phyloP scores from a whole-genome alignment of 2,888 invertebrate species.

The Thereva nobilitata region DNA sequence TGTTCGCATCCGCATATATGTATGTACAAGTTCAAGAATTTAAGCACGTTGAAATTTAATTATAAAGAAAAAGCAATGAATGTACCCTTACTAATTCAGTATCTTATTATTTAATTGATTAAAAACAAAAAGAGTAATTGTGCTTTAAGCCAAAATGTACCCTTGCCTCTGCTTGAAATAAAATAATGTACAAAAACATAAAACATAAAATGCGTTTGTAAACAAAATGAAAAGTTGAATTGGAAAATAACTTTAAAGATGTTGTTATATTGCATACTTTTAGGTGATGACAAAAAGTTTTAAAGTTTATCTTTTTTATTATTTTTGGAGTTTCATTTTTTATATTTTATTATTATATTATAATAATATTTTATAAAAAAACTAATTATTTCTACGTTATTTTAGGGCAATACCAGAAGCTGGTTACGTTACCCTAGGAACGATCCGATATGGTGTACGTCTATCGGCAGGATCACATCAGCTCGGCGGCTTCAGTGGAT shows the following conservation, averaged over 20 bases:
- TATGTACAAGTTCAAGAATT: no score
- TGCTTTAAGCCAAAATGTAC: no score
- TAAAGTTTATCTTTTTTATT: not conserved
- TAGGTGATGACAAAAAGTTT: not conserved
- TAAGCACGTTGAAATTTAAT: no score
- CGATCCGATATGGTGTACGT: slow-evolving; percentile 45
- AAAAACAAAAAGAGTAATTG: no score
- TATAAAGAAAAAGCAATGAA: no score
- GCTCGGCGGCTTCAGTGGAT: not conserved
- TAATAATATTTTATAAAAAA: not conserved
- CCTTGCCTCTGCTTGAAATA: no score
- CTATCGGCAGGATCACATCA: slow-evolving; percentile 30
- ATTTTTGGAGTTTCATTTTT: not conserved
- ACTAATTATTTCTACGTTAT: not conserved
- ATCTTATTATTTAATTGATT: no score
- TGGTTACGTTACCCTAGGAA: slow-evolving; percentile 44
- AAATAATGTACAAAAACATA: no score
- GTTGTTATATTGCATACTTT: not conserved
- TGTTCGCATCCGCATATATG: no score
- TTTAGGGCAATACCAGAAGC: slow-evolving; percentile 44
- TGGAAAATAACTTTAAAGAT: no score
- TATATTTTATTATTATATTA: not conserved
- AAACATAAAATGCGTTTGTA: no score
- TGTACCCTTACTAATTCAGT: no score
- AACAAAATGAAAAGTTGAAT: not conserved